Percentiles rank a stretch among this genome's conserved stretches.
Conservation (phyloP, 1,140 invertebrate genomes). For the Eriosoma lanigerum region DNA sequence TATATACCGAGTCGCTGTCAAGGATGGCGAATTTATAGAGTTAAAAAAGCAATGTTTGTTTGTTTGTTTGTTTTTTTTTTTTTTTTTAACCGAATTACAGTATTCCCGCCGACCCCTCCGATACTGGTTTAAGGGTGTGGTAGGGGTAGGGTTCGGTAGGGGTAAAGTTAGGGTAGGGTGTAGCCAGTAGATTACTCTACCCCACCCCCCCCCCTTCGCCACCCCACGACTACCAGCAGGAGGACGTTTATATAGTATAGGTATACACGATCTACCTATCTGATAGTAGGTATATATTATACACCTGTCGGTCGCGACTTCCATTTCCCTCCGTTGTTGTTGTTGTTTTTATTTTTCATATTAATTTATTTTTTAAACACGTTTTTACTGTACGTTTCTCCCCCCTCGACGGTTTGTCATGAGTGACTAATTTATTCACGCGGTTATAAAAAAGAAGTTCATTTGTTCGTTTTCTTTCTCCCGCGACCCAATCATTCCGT, state of each 20-base stretch:
- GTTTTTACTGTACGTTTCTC: neutral
- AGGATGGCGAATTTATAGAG: constrained; percentile 46
- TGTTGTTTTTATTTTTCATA: neutral
- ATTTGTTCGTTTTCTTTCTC: constrained; percentile 31
- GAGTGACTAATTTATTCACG: constrained; percentile 49
- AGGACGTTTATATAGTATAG: constrained; percentile 19
- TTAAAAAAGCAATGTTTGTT: constrained; percentile 43
- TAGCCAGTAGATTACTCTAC: constrained; percentile 32
- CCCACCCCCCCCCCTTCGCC: neutral
- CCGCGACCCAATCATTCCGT: too few relatives aligned
- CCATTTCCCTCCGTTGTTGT: neutral
- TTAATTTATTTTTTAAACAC: constrained; percentile 19
- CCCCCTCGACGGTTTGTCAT: constrained; percentile 26
- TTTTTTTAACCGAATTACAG: constrained; percentile 42
- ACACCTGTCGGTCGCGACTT: constrained; percentile 31
- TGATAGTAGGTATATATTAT: constrained; percentile 28
- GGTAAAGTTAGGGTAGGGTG: neutral
- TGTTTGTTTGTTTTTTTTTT: neutral
- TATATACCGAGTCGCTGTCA: constrained; percentile 44
- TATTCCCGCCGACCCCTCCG: neutral
- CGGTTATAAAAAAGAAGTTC: constrained; percentile 42
- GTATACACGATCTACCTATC: constrained; percentile 38
- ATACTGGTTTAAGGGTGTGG: too few relatives aligned
- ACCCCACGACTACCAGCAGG: too few relatives aligned
- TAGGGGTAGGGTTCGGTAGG: too few relatives aligned